Base-by-base conservation (phyloP, 2,113 vertebrate species). In the Trachemys scripta region DNA sequence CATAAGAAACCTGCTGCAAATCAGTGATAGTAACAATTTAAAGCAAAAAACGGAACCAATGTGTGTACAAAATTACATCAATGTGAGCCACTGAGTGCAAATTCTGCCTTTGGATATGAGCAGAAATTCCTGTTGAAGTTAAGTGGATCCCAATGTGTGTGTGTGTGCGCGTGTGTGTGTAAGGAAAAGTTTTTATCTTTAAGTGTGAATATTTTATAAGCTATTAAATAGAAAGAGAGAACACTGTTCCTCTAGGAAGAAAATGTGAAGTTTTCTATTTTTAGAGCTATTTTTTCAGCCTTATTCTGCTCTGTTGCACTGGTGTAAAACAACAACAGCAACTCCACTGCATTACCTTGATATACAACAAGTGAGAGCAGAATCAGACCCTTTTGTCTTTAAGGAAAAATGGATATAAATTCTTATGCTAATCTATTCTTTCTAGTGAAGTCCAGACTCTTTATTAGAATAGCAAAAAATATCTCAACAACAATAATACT, bases 1-100 rank as follows among this genome's bases (percentile, higher is more conserved):
- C 22, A 2, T 69, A 38, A 83, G 13, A 80, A 92, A 10, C 56
- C 6, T 1, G 14, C 3, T 29, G 20, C 29, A 1, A 0, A 75
- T 0, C 38, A 8, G 38, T 22, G 3, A 12, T 20, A 69, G 10
- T 2, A 81, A 90, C 85, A 25, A 53, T 24, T 8, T 79, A 11
- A 75, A 90, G 2, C 3, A 53, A 45, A 76, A 76, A 76, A 25
- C 20, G 22, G 38, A 75, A 25, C 45, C 4, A 78, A 19, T 27
- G 78, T 78, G 22, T 95, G 45, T 47, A 47, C 81, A 49, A 87
- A 27, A 42, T 57, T 79, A 35, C 5, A 75, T 85, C 17, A 47
- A 10, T 62, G 3, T 2, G 12, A 92, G 87, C 72, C 24, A 56
- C 19, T 62, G n/a, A 65, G 65, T 90, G 83, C 14, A 50, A 56